These are phyloP conservation scores for Pteruthius melanotis DNA, from an alignment of 2,113 vertebrate species.

Conservation along the genomic window DNA sequence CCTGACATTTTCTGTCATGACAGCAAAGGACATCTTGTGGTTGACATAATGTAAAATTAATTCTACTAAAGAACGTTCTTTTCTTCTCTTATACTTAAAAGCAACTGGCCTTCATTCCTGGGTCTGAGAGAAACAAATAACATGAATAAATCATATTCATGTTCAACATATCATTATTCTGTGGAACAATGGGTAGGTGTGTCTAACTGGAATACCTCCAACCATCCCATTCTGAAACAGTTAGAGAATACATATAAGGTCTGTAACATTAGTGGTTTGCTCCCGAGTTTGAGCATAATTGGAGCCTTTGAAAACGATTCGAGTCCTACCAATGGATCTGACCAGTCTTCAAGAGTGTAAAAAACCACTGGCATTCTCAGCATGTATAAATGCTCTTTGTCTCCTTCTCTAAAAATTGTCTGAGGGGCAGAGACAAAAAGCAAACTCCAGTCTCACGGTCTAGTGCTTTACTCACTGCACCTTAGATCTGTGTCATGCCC, in stretches of 20 bases:
- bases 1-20: conserved; percentile 53
- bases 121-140: neutral
- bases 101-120: neutral
- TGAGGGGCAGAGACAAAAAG: neutral
- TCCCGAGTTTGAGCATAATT: neutral
- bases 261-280: neutral
- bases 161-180: conserved; percentile 19
- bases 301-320: neutral
- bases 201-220: neutral
- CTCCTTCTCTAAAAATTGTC: neutral
- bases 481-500: neutral
- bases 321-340: neutral
- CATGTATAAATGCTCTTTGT: neutral
- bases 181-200: neutral
- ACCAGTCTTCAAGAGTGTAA: neutral
- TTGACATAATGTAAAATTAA: conserved; percentile 32
- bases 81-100: conserved; percentile 12
- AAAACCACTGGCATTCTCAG: neutral
- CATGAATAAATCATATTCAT: neutral
- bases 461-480: neutral
- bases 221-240: neutral
- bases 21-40: conserved; percentile 48
- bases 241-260: neutral
- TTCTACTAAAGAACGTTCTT: conserved; percentile 31
- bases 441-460: neutral